Conservation (phyloP, 2,113 vertebrate species). For the Chelonoidis abingdonii region DNA sequence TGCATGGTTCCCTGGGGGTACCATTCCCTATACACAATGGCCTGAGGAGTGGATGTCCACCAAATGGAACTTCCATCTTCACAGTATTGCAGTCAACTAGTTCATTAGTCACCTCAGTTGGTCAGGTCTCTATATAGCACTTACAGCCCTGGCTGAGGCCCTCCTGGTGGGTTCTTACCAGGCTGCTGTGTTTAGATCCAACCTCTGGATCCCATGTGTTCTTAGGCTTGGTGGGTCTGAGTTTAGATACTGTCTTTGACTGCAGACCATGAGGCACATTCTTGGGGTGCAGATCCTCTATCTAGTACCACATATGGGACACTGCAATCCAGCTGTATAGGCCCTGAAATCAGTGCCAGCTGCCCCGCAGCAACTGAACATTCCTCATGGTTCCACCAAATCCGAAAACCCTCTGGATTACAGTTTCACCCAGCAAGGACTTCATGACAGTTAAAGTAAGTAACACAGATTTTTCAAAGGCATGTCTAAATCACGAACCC, state of each 20-base stretch:
- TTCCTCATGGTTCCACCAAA: not conserved
- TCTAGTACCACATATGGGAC: not conserved
- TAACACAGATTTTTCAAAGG: not conserved
- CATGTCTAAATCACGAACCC: not conserved
- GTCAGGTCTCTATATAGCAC: not conserved
- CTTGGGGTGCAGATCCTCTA: not conserved
- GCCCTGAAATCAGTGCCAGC: not conserved
- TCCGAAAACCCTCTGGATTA: not conserved
- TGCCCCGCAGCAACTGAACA: not conserved
- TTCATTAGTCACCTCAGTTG: not conserved
- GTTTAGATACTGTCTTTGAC: not conserved
- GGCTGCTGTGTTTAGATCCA: not conserved
- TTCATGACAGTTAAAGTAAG: not conserved
- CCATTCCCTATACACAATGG: not conserved
- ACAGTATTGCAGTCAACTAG: not conserved
- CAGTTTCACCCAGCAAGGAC: not conserved
- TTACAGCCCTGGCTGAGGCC: not conserved
- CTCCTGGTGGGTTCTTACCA: not conserved
- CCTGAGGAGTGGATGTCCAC: not conserved
- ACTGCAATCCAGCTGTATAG: not conserved
- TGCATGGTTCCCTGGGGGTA: not conserved
- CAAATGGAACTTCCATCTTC: not conserved
- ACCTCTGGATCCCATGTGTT: accelerated
- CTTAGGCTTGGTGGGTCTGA: not conserved
- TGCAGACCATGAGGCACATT: not conserved